Evolutionary conservation across 2,888 invertebrate species (phyloP), one percentile per base, ranked within the genome.

Genomic region (Lasioglossum lativentre): DNA sequence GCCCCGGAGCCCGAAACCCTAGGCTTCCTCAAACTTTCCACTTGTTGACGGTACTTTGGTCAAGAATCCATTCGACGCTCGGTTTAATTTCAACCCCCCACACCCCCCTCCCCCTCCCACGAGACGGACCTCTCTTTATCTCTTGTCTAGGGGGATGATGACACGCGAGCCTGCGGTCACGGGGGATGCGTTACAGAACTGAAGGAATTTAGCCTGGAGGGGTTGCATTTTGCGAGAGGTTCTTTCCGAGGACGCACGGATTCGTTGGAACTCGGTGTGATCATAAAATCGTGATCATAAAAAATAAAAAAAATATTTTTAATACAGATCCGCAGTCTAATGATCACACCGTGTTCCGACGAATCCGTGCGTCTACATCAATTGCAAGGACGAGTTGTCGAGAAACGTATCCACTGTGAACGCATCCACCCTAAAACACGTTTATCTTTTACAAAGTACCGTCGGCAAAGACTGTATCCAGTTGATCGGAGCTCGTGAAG

Each of bases 41-140:
- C 66, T 66, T 66, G 66, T 66, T 66, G 66, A 66, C 66, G 66
- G 34, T 66, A 19, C 66, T 34, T 66, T 19, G 38, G 38, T 70
- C 40, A 70, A 38, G 70, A 70, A 38, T 66, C 19, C 34, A 66
- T 66, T 34, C 16, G 66, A 34, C 66, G 66, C 66, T 30, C 66
- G 34, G 16, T 30, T 34, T 16, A 30, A 30, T 30, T 66, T 16
- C 34, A 8, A 14, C 4, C 16, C 63, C 6, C 56, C 6, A 1
- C 56, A 5, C 0, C 19, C 47, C 5, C 16, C 16, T 19, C 47
- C 19, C 0, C 27, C 27, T 1, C 14, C 27, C 27, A 6, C 27
- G 59, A 14, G 27, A 27, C 59, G 5, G 16, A 1, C 27, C 27
- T 14, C 27, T 59, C 59, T 59, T 59, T 59, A 59, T 27, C 27